Evolutionary conservation across 2,113 vertebrate species (phyloP).

Genomic region (Fregata magnificens): DNA sequence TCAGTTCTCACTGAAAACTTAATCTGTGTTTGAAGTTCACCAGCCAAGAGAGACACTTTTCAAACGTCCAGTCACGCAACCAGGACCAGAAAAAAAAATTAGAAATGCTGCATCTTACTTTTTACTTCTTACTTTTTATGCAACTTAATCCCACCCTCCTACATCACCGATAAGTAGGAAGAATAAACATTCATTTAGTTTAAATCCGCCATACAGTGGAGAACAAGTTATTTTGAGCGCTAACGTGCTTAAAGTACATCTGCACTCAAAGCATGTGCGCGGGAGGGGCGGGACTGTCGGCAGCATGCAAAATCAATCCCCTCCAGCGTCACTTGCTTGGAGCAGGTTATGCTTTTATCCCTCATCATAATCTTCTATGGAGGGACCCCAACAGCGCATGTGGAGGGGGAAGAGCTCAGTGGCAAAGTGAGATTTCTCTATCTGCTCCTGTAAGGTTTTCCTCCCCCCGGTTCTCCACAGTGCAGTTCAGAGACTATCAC

Average conservation of each 20-base stretch:
- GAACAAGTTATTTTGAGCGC: neutral
- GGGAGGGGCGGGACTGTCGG: neutral
- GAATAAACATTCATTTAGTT: neutral
- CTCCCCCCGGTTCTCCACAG: rapidly evolving
- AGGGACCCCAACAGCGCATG: neutral
- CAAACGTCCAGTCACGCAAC: neutral
- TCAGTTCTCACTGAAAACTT: neutral
- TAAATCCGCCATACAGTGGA: neutral
- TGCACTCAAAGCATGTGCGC: rapidly evolving
- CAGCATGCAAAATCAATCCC: neutral
- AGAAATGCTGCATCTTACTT: neutral
- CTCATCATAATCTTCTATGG: neutral
- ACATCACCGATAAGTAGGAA: neutral
- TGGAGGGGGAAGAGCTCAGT: rapidly evolving
- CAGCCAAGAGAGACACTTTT: neutral
- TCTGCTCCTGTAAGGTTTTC: neutral
- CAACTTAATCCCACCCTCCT: neutral
- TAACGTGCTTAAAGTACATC: neutral
- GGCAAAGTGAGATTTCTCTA: neutral
- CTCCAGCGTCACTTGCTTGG: neutral
- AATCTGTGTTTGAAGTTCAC: neutral
- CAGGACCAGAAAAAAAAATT: neutral
- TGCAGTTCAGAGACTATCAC: neutral
- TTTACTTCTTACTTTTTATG: neutral
- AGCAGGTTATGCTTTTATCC: neutral